Conservation (phyloP, 2,113 vertebrate species). For the Trogon melanurus region DNA sequence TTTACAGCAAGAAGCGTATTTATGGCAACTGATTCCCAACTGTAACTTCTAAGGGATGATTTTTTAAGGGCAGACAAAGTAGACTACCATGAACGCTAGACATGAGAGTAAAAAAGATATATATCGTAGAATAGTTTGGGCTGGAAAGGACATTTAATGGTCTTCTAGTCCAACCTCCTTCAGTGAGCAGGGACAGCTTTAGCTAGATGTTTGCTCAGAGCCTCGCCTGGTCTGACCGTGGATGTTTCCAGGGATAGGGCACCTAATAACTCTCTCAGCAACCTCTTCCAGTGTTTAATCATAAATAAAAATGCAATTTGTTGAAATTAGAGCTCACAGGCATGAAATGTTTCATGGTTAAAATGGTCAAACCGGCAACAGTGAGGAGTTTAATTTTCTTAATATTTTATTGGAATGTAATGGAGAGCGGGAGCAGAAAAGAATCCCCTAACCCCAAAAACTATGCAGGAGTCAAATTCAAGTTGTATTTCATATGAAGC, state of each 20-base stretch:
- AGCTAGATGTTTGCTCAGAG: background rate
- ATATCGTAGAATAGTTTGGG: background rate
- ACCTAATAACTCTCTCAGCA: background rate
- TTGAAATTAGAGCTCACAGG: background rate
- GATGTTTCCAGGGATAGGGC: background rate
- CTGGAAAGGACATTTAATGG: background rate
- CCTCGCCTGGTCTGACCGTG: background rate
- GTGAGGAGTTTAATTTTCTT: background rate
- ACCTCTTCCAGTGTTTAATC: background rate
- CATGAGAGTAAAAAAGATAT: background rate
- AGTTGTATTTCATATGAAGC: background rate
- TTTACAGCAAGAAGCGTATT: fast-evolving
- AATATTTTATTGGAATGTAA: background rate
- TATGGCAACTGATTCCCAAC: background rate
- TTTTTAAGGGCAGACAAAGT: background rate
- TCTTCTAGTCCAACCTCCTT: background rate
- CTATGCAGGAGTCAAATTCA: background rate
- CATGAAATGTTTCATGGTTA: background rate
- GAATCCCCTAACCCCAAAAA: background rate
- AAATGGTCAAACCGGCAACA: background rate
- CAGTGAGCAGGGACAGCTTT: background rate
- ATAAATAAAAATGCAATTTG: background rate
- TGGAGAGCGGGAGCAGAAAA: background rate
- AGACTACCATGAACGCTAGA: background rate
- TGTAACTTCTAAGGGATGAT: background rate